Evolutionary conservation across 2,888 invertebrate species (phyloP), one percentile per base, ranked within the genome.

Genomic region (Fragum sueziense): DNA sequence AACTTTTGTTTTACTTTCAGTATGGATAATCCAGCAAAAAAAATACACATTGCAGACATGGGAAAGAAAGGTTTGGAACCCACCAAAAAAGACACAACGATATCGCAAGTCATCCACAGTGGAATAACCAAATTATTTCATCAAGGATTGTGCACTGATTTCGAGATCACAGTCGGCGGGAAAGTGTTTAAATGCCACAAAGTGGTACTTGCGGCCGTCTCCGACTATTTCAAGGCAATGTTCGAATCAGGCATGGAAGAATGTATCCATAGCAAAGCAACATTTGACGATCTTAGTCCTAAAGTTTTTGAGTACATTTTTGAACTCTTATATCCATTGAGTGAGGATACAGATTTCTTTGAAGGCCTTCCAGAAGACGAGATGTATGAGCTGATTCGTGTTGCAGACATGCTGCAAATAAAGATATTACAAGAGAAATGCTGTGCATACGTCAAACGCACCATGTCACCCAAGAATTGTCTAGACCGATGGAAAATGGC

Each of bases 181-280:
- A n/a, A n/a, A n/a, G n/a, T n/a, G n/a, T n/a, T n/a, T n/a, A n/a
- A n/a, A n/a, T 81, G 81, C 61, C 81, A 81, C 70, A 81, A 81
- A 70, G 72, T 73, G 59, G 75, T 81, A 29, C 72, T 81, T 22
- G 75, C 78, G 0, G 34, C 81, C 9, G 72, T 81, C 17, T 81
- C 81, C 17, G 78, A 77, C 59, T 81, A 81, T 67, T 81, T 81
- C 59, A 59, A 65, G 41, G 81, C 78, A 0, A 77, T 81, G 78
- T 81, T 81, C 47, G 70, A 33, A 17, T 81, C 78, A 4, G 78
- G 78, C 22, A 81, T 81, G 81, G 70, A 71, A 65, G 81, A 81
- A 51, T 34, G 70, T 1, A 61, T 70, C 22, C 62, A 72, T 22
- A 77, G 59, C n/a, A 52, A 74, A 51, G 69, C 65, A 11, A 68